Conservation (phyloP, 2,797 vertebrate species). For the Nannoperca australis region DNA sequence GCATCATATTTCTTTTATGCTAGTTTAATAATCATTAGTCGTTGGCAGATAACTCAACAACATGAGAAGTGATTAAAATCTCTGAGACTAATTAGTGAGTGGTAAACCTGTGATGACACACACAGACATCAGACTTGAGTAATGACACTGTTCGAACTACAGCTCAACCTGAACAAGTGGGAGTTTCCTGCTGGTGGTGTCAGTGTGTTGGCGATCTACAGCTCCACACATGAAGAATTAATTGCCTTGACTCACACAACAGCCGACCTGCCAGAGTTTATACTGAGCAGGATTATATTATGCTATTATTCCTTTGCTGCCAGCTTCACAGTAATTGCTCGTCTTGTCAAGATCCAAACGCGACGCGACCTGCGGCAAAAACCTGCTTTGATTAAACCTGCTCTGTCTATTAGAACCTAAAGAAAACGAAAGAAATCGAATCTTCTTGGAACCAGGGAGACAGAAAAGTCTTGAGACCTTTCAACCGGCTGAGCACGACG, state of each 20-base stretch:
- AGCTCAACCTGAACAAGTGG: slow-evolving; percentile 15
- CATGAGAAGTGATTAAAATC: background rate
- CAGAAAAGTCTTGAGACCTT: background rate
- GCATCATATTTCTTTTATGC: too few relatives aligned
- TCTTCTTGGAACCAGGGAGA: background rate
- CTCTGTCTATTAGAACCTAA: slow-evolving; percentile 4
- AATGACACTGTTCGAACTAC: slow-evolving; percentile 21
- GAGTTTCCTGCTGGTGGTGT: slow-evolving; percentile 14
- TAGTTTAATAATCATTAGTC: background rate
- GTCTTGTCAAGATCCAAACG: slow-evolving; percentile 33
- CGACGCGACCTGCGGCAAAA: background rate
- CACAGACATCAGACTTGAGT: background rate
- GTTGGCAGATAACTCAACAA: background rate
- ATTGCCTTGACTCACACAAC: slow-evolving; percentile 43
- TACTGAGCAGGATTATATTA: slow-evolving; percentile 21
- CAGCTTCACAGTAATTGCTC: slow-evolving; percentile 38
- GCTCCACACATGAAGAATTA: slow-evolving; percentile 27
- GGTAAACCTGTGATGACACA: background rate
- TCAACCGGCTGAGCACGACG: too few relatives aligned
- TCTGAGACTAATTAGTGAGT: background rate
- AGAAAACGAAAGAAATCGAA: slow-evolving; percentile 6
- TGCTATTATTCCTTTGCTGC: slow-evolving; percentile 24
- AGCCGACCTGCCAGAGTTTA: slow-evolving; percentile 36
- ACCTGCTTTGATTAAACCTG: slow-evolving; percentile 18
- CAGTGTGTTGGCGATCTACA: slow-evolving; percentile 21